Conservation (phyloP, 2,797 vertebrate genomes). For the Eulemur coronatus region DNA sequence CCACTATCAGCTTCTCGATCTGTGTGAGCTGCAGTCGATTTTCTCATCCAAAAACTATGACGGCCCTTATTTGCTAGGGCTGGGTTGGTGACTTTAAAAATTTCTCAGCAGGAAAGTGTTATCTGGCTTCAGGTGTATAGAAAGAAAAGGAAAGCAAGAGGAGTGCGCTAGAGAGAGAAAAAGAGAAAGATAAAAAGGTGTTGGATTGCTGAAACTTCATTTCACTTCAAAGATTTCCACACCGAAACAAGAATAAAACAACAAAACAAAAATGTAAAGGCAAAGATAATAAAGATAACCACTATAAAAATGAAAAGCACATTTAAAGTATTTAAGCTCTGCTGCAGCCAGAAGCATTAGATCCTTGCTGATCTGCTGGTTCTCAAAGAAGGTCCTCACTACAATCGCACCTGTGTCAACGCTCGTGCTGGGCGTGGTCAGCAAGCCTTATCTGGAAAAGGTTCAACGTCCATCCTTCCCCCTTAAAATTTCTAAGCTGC, state of each 20-base stretch:
- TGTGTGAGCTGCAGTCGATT: conserved; percentile 80
- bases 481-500: conserved; percentile 23
- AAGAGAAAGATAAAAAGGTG: conserved; percentile 58
- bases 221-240: neutral
- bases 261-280: neutral
- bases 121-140: conserved; percentile 71
- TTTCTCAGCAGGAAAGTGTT: conserved; percentile 81
- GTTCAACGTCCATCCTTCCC: neutral
- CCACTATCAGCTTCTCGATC: conserved; percentile 83
- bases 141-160: conserved; percentile 58
- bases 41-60: conserved; percentile 83
- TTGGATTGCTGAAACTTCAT: neutral
- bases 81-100: conserved; percentile 80
- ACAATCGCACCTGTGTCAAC: neutral
- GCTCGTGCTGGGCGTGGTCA: rapidly evolving
- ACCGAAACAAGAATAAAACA: conserved; percentile 19
- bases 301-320: conserved; percentile 25
- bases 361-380: neutral
- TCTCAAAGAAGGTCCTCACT: neutral
- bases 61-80: conserved; percentile 82
- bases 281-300: neutral
- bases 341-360: neutral
- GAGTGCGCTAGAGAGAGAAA: conserved; percentile 48
- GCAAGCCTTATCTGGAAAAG: neutral
- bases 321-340: neutral